Base-by-base conservation (phyloP, 2,113 vertebrate genomes). In the Caloenas nicobarica region DNA sequence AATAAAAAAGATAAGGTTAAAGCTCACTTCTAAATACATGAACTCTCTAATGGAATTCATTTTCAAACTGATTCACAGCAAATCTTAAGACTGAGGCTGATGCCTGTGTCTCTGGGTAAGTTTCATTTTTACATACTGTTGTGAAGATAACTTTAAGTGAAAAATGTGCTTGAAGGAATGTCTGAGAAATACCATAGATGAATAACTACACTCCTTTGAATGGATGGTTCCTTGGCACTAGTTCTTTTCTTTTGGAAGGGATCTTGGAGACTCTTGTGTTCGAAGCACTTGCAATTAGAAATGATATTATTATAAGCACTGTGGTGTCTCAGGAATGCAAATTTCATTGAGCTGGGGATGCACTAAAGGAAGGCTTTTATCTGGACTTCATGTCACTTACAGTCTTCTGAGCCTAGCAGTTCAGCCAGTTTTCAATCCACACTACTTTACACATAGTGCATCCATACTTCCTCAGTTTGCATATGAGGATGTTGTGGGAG, bases 41-140 rank as follows among this genome's bases (percentile, higher is more conserved):
- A 87, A 72, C 18, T 24, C 34, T 81, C 61, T 72, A 84, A 62
- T 61, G 34, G 8, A 28, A 84, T 68, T 88, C 46, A 40, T 86
- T 95, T 92, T 71, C 81, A 91, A 84, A 89, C 29, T 44, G 65
- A 68, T 91, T 89, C 69, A 78, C 36, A 64, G 44, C 36, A 87
- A 72, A 71, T 86, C 57, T 64, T 31, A 81, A 80, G 29, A 51
- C 16, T 66, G 68, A 88, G 26, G 11, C 34, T 50, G 29, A 93
- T 86, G 44, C 28, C n/a, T 96, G 34, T 88, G 60, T 92, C 68
- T 78, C 15, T 78, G 23, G 31, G 8, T 92, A 74, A 84, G 57
- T 71, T 93, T 90, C n/a, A 48, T 77, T 81, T 92, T 94, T 68
- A 38, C 36, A 71, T 77, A 44, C 26, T 92, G 11, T 94, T 88